Evolutionary conservation across 2,888 invertebrate genomes (phyloP).

Genomic region (Pristionchus fissidentatus): DNA sequence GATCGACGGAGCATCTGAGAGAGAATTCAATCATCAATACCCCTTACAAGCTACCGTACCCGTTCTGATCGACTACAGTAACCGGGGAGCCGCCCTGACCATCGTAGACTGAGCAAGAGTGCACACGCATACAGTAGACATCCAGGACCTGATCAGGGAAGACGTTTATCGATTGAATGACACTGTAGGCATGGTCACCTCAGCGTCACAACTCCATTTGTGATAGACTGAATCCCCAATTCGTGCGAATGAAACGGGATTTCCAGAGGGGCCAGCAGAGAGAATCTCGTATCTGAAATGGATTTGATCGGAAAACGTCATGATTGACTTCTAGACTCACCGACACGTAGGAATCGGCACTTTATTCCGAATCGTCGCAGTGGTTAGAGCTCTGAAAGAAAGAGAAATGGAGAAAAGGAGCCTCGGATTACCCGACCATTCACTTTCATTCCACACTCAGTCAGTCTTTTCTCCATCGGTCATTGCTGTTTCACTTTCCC

Average conservation of each 20-base stretch:
- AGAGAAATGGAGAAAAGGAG: neutral
- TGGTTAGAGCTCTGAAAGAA: conserved; percentile 64
- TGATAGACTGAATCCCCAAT: conserved; percentile 74
- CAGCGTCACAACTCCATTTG: conserved; percentile 60
- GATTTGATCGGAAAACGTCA: neutral
- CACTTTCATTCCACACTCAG: neutral
- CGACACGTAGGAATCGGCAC: conserved; percentile 69
- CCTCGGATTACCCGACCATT: neutral
- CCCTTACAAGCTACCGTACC: conserved; percentile 50
- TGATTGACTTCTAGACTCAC: conserved; percentile 48
- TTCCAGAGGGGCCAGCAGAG: conserved; percentile 64
- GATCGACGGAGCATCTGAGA: conserved; percentile 67
- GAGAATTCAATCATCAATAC: neutral
- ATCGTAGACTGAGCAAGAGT: conserved; percentile 73
- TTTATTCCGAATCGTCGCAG: conserved; percentile 64
- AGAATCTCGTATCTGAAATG: conserved; percentile 71
- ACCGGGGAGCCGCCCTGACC: conserved; percentile 74
- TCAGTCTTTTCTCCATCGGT: conserved; percentile 27
- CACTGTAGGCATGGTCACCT: neutral
- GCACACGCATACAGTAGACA: conserved; percentile 74
- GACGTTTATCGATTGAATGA: neutral
- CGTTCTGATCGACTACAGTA: conserved; percentile 72
- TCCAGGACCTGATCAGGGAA: conserved; percentile 52
- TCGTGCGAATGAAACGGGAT: conserved; percentile 71
- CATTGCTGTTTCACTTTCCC: no score